Conservation (phyloP, 2,888 invertebrate species). For the Ferdinandea cuprea region DNA sequence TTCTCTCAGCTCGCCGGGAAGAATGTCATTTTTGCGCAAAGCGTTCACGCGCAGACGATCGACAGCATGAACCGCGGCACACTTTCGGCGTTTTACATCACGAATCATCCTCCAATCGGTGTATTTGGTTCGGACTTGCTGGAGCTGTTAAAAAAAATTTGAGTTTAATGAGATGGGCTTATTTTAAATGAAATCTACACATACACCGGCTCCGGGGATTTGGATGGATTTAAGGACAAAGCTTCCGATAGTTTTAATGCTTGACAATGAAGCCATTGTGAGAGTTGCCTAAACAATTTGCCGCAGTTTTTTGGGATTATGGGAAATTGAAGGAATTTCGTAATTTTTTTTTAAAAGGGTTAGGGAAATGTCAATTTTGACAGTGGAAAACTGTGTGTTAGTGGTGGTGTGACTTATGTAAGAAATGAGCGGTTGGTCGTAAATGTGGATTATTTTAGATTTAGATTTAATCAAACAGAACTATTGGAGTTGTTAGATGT, state of each 20-base stretch:
- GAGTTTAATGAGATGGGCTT: neutral
- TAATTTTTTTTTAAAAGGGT: conserved; percentile 42
- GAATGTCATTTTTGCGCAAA: conserved; percentile 91
- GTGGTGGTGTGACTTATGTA: neutral
- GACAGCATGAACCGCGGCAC: conserved; percentile 89
- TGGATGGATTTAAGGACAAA: conserved; percentile 79
- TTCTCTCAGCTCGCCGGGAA: conserved; percentile 92
- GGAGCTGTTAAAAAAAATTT: conserved; percentile 84
- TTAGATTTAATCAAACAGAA: too few relatives aligned
- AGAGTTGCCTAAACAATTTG: conserved; percentile 17
- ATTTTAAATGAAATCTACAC: conserved; percentile 69
- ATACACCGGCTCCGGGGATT: conserved; percentile 79
- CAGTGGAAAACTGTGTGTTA: neutral
- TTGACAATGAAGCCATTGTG: conserved; percentile 78
- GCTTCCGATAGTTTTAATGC: conserved; percentile 72
- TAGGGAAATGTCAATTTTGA: conserved; percentile 32
- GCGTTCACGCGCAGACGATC: conserved; percentile 92
- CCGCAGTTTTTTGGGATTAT: neutral
- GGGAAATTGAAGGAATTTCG: conserved; percentile 37
- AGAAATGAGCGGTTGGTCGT: conserved; percentile 34
- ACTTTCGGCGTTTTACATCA: conserved; percentile 92
- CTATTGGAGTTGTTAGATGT: too few relatives aligned
- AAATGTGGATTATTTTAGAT: neutral
- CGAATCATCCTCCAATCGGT: conserved; percentile 92
- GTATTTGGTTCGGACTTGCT: conserved; percentile 90